A percentile compares a stretch with the other conserved stretches of the same genome.
Conservation (phyloP, 2,113 vertebrate species). For the Ibidorhyncha struthersii region DNA sequence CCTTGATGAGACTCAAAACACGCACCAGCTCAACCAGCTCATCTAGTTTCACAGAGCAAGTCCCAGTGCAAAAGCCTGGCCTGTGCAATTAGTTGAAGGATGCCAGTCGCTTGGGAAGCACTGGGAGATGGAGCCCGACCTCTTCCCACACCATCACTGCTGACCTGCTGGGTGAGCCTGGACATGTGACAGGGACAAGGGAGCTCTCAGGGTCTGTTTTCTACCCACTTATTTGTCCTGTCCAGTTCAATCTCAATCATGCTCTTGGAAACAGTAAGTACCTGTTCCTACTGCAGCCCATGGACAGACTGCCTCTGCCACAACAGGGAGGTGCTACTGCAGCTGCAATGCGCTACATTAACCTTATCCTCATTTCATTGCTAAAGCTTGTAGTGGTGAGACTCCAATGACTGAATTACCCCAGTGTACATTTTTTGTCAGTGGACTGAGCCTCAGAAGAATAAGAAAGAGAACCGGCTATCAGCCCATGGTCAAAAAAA, state of each 20-base stretch:
- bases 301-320: neutral
- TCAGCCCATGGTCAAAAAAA: neutral
- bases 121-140: neutral
- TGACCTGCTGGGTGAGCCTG: neutral
- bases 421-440: neutral
- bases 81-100: neutral
- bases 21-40: neutral
- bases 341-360: neutral
- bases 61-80: neutral
- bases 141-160: neutral
- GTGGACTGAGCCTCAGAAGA: neutral
- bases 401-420: neutral
- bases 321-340: neutral
- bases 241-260: neutral
- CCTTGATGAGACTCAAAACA: neutral
- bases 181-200: accelerated
- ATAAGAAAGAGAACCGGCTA: neutral
- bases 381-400: neutral
- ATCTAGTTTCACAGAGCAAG: neutral
- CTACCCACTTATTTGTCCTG: neutral
- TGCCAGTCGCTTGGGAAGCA: neutral
- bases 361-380: neutral
- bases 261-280: neutral
- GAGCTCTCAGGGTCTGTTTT: neutral
- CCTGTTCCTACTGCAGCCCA: neutral